Evolutionary conservation across 2,888 invertebrate species (phyloP).

Genomic region (Diogma glabrata): DNA sequence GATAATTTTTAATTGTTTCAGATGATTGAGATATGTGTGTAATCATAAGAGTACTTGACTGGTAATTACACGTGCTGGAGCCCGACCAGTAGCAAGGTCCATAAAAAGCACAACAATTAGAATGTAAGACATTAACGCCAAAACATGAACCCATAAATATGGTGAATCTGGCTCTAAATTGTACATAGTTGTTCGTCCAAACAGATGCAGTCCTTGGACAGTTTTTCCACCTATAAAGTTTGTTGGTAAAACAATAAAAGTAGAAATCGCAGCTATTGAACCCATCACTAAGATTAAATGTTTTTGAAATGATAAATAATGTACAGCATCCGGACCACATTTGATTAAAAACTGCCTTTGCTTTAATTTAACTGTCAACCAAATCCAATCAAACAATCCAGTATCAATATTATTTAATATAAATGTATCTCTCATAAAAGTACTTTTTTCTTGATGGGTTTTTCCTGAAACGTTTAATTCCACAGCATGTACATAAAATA

Average conservation of each 20-base stretch:
- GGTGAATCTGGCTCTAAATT: slow-evolving; percentile 68
- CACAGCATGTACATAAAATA: slow-evolving; percentile 67
- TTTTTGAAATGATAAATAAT: slow-evolving; percentile 87
- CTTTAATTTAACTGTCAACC: slow-evolving; percentile 70
- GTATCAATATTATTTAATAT: slow-evolving; percentile 44
- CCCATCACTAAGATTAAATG: slow-evolving; percentile 74
- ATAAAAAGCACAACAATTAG: slow-evolving; percentile 76
- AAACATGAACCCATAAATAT: slow-evolving; percentile 81
- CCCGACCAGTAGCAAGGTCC: slow-evolving; percentile 69
- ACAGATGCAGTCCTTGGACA: slow-evolving; percentile 62
- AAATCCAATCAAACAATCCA: slow-evolving; percentile 78
- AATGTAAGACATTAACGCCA: slow-evolving; percentile 70
- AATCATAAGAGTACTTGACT: slow-evolving; percentile 80
- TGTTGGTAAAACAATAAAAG: slow-evolving; percentile 76
- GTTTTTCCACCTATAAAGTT: slow-evolving; percentile 74
- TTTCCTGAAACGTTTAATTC: slow-evolving; percentile 31
- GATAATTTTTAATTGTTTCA: slow-evolving; percentile 54
- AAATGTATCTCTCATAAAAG: not conserved
- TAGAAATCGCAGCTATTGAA: slow-evolving; percentile 67
- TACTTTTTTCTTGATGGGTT: not conserved
- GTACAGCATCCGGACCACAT: slow-evolving; percentile 85
- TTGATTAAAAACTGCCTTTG: slow-evolving; percentile 59
- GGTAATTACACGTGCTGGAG: slow-evolving; percentile 60
- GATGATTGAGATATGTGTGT: slow-evolving; percentile 75
- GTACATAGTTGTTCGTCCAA: slow-evolving; percentile 81